Evolutionary conservation across 2,888 invertebrate species (phyloP).

Genomic region (Drosophila ustulata): DNA sequence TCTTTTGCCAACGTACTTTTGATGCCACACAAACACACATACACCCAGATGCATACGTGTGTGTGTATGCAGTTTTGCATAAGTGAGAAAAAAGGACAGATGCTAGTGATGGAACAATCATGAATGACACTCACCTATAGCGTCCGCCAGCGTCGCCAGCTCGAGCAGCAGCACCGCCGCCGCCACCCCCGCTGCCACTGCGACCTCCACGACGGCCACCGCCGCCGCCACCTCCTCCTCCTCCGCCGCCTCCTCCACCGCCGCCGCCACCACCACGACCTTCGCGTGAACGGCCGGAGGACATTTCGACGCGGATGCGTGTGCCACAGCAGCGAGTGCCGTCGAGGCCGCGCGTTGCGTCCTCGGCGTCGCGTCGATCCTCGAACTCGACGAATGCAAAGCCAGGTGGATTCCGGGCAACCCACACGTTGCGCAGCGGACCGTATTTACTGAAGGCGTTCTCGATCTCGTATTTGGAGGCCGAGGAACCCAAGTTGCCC

Average conservation of each 20-base stretch:
- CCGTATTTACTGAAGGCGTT: conserved; percentile 94
- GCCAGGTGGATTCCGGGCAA: conserved; percentile 95
- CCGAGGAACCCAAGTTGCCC: conserved; percentile 94
- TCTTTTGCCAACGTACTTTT: conserved; percentile 38
- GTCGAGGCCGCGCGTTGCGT: conserved; percentile 92
- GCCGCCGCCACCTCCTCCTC: conserved; percentile 85
- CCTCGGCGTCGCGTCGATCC: conserved; percentile 93
- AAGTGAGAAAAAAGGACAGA: conserved; percentile 12
- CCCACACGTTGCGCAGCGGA: conserved; percentile 94
- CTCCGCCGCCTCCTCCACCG: conserved; percentile 85
- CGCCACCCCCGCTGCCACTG: conserved; percentile 81
- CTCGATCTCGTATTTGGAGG: conserved; percentile 94
- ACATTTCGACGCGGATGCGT: conserved; percentile 96
- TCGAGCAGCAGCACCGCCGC: conserved; percentile 76
- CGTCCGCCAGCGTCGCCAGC: conserved; percentile 80
- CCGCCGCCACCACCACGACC: conserved; percentile 87
- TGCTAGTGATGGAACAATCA: conserved; percentile 5
- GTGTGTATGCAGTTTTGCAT: conserved; percentile 3
- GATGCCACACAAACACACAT: conserved; percentile 37
- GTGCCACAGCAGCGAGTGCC: conserved; percentile 95
- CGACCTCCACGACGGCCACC: conserved; percentile 86
- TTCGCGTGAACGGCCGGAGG: conserved; percentile 92
- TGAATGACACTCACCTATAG: conserved; percentile 79
- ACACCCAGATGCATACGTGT: conserved; percentile 17
- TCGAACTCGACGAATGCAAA: conserved; percentile 95